Conservation (phyloP, 2,113 vertebrate genomes). For the Ptyas mucosa region DNA sequence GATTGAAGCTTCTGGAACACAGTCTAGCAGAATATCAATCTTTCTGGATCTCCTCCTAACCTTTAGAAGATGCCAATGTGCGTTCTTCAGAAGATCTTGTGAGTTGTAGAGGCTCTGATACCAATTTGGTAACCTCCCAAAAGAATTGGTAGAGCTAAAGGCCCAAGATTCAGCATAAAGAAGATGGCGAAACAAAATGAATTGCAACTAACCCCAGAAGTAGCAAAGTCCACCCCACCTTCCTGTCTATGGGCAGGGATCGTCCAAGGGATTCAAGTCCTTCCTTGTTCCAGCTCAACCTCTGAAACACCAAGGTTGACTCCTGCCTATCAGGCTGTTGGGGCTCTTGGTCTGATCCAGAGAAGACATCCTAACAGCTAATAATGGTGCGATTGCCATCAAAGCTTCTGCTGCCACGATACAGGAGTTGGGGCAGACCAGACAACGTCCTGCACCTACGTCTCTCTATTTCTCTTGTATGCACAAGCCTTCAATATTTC, state of each 20-base stretch:
- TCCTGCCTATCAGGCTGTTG: not conserved
- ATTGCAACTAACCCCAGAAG: not conserved
- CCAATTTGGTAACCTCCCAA: not conserved
- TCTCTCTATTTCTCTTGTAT: not conserved
- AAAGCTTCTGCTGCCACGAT: not conserved
- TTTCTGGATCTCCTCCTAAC: not conserved
- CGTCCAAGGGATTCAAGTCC: not conserved
- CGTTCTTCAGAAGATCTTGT: not conserved
- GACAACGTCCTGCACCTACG: not conserved
- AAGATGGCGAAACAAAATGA: not conserved
- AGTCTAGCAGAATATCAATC: not conserved
- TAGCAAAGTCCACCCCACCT: not conserved
- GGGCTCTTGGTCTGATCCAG: not conserved
- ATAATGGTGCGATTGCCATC: not conserved
- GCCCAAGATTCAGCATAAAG: not conserved
- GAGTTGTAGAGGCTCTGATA: not conserved
- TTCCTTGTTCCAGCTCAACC: not conserved
- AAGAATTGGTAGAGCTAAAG: not conserved
- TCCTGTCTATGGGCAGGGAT: not conserved
- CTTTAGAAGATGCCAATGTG: not conserved
- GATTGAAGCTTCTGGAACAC: not conserved
- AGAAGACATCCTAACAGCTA: not conserved
- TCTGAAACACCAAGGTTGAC: not conserved
- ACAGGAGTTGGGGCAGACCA: not conserved
- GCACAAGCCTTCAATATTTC: constrained; percentile 22